Base-by-base conservation (phyloP, 2,113 vertebrate species). In the Athene cunicularia region DNA sequence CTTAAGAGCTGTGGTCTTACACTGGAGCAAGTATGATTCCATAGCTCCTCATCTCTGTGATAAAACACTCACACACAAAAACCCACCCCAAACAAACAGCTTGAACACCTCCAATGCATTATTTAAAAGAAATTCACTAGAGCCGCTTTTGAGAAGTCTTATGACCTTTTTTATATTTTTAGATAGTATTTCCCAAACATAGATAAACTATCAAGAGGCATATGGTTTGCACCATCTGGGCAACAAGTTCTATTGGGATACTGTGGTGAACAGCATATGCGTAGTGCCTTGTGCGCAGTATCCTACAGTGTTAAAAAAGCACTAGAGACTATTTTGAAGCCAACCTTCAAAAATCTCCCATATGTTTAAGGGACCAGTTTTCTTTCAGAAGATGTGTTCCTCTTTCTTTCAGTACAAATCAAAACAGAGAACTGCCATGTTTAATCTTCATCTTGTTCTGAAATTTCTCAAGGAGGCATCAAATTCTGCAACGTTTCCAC, bases 161-260 rank as follows among this genome's bases (percentile, higher is more conserved):
- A 80, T 41, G 86, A 96, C 92, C 77, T 86, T 91, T 79, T 60
- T 77, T 84, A 68, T 59, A 93, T 93, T 91, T 92, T 93, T 86
- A 91, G 85, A 80, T 16, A 97, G 74, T 91, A 95, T 97, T 95
- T 96, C 83, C 79, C 72, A 94, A 96, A 96, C 91, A 96, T 39
- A 96, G 72, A 90, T 94, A 93, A 95, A 95, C 91, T 95, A 95
- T 50, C 6, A 20, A 60, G 87, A 96, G 95, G 90, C 95, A 98
- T 97, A 97, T 96, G 97, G 96, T 80, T 94, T 94, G 79, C 60
- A 95, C 96, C 97, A 98, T 97, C 92, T 96, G 94, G 92, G 95
- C 90, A 95, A 95, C 92, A 96, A 96, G 88, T 96, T 95, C 95
- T 94, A 85, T 9, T 87, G 88, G 94, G 94, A 96, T 95, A 88